Percentiles rank a stretch among this genome's conserved stretches.
These are phyloP conservation scores for Temnopleurus reevesii DNA, from an alignment of 53 echinoderm and acorn worm genomes.

Conservation along the genomic window DNA sequence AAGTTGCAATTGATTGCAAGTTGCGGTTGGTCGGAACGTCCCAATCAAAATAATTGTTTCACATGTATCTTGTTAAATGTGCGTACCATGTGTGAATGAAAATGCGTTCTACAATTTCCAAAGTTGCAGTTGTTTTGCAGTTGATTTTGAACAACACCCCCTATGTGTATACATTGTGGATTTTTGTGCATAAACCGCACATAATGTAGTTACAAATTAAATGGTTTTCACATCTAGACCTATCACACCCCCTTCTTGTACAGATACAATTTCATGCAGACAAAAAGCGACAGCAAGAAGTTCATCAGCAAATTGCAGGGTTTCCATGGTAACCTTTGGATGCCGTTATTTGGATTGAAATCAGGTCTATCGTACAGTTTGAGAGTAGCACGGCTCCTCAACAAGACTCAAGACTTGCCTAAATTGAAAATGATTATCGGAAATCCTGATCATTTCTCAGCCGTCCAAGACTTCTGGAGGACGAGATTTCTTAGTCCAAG, in stretches of 20 bases:
- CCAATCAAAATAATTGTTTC: too few species aligned
- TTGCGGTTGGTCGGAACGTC: too few species aligned
- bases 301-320: neutral
- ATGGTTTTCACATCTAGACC: too few species aligned
- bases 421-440: constrained; percentile 3
- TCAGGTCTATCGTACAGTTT: constrained; percentile 8
- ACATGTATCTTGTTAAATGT: too few species aligned
- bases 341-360: constrained; percentile 21
- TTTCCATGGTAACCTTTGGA: constrained; percentile 32
- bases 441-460: constrained; percentile 41
- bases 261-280: constrained; percentile 46
- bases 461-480: constrained; percentile 45
- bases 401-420: neutral
- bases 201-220: too few species aligned
- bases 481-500: neutral
- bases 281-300: constrained; percentile 27
- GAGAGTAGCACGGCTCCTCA: constrained; percentile 9
- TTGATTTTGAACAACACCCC: too few species aligned
- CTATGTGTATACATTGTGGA: too few species aligned
- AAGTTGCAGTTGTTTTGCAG: too few species aligned
- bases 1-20: too few species aligned
- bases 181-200: too few species aligned
- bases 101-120: too few species aligned
- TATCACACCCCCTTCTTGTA: neutral
- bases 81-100: too few species aligned